Base-by-base conservation (phyloP, 2,888 invertebrate species). In the Ctenicera cuprea region DNA sequence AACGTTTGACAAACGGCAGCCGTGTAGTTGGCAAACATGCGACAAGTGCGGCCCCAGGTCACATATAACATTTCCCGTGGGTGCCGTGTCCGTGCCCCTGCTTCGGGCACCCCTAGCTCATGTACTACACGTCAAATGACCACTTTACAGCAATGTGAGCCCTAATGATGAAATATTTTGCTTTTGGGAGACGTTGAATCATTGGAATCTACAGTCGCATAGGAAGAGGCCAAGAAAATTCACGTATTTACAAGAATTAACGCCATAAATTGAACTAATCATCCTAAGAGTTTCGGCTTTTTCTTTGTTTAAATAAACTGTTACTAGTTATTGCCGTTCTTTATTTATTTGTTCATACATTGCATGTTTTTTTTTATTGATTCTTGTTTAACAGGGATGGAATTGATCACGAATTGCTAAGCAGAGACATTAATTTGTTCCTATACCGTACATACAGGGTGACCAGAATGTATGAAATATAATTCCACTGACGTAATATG, bases 161-260 rank as follows among this genome's bases (percentile, higher is more conserved):
- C 78, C 83, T 88, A 89, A 88, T 88, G 88, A 88, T 88, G 88
- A 89, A 87, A 88, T 88, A 88, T 87, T 84, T 85, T 82, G 81
- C 88, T 85, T 81, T 78, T 81, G 88, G 88, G 88, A 87, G 80
- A 76, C 79, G 81, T 85, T 88, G 88, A 88, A 87, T 88, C 88
- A 89, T 88, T 85, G 85, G 85, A 85, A 85, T 79, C 77, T 71
- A 62, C 64, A 59, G 63, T 69, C 38, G 73, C 16, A 62, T 62
- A 43, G 4, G 14, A 18, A 18, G 18, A 14, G 48, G 16, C 48
- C 63, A 45, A 63, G 50, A 54, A 22, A 63, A 62, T 26, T 12
- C 41, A 33, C 33, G 33, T 33, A 16, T 57, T 12, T 14, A 12
- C 14, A 33, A 9, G 8, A 33, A 33, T 48, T 48, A 2, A n/a